Evolutionary conservation across 2,797 vertebrate species (phyloP).

Genomic region (Anas bahamensis): DNA sequence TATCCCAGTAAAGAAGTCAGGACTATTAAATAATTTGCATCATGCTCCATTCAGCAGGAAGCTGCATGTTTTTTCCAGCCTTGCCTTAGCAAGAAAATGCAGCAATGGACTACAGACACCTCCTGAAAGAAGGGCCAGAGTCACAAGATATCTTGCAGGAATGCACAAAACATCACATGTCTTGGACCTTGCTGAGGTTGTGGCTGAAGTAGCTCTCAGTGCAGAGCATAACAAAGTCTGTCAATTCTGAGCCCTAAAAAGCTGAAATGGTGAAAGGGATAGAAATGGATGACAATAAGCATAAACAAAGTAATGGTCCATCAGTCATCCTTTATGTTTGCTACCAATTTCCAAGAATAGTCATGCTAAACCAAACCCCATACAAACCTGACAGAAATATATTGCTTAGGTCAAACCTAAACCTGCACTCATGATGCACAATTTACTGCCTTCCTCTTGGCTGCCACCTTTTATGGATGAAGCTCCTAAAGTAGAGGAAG

Average conservation of each 20-base stretch:
- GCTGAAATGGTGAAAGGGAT: neutral
- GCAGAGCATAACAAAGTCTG: neutral
- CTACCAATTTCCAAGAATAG: neutral
- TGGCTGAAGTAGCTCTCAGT: conserved; percentile 4
- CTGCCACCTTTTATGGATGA: conserved; percentile 9
- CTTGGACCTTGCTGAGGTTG: conserved; percentile 3
- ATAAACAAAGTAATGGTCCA: neutral
- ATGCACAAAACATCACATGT: conserved; percentile 66
- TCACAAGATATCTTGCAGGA: conserved; percentile 49
- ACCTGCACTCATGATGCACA: neutral
- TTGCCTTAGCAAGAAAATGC: neutral
- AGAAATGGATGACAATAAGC: neutral
- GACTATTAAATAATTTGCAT: neutral
- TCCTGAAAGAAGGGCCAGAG: conserved; percentile 10
- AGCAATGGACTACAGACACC: neutral
- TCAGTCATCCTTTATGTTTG: neutral
- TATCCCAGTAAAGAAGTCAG: neutral
- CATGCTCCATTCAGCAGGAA: neutral
- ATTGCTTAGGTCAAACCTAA: neutral
- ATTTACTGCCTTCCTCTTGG: neutral
- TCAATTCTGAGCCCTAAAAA: neutral
- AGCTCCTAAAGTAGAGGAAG: neutral
- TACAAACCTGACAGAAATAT: neutral
- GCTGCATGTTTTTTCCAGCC: neutral
- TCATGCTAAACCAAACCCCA: neutral